Evolutionary conservation across 2,113 vertebrate species (phyloP), one percentile per base, ranked within the genome.

Genomic region (Brachyistius frenatus): DNA sequence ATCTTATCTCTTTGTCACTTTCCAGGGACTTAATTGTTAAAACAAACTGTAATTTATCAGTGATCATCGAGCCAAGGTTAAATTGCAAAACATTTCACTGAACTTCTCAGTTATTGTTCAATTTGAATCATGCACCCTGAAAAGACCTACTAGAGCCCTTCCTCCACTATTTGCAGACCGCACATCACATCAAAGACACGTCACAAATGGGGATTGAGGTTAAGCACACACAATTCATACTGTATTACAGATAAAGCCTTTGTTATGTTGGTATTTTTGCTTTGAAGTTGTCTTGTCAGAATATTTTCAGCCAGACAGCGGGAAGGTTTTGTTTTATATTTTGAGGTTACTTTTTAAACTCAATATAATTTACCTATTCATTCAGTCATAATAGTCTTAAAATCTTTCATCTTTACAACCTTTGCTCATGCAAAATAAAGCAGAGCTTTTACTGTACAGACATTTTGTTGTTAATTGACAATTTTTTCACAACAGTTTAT

Each of bases 121-220:
- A 5, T 63, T 47, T 73, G 54, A 81, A 62, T 87, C 41, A 47
- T 46, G 31, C 58, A 16, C 56, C 65, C 61, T 4, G 39, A 71
- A 62, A 76, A 37, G 73, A 65, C 53, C 56, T 44, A 16, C 7
- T 9, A 23, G 23, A 66, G 47, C 62, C 57, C 49, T 66, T 57
- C 41, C 23, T 60, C 64, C 37, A 7, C 46, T 73, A 7, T 76
- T 78, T 73, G 46, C 80, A 68, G 64, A 60, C 80, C 2, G 11
- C 63, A 44, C 41, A 57, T 66, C 32, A 52, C 83, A 83, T 90
- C 88, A 89, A 84, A 91, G 82, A 46, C 67, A 47, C 78, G 72
- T 83, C 61, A 35, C 35, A 63, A 72, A 76, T 64, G 0, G 3
- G 46, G 77, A 82, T 52, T 79, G 15, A 47, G 60, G 78, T 81